Conservation (phyloP, 2,113 vertebrate species). For the Uria aalge region DNA sequence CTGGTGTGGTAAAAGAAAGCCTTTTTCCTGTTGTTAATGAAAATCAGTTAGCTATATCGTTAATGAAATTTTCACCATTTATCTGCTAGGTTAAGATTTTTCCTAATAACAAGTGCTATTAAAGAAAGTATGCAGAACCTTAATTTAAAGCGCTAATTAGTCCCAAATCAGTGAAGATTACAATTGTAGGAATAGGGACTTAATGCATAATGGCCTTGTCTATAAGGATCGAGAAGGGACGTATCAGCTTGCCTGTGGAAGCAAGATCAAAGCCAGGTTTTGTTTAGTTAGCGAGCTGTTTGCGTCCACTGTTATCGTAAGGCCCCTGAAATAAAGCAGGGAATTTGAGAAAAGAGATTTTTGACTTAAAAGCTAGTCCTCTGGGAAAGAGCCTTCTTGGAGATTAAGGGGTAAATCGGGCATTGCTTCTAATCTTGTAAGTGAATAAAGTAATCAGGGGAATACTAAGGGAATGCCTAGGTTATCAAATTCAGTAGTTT, state of each 20-base stretch:
- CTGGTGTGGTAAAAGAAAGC: neutral
- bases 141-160: conserved; percentile 25
- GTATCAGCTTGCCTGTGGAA: neutral
- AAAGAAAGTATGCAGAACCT: neutral
- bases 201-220: neutral
- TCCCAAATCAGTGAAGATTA: neutral
- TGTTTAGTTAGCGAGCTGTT: neutral
- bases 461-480: neutral
- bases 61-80: neutral
- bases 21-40: neutral
- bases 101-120: neutral
- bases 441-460: neutral
- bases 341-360: neutral
- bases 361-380: neutral
- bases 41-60: neutral
- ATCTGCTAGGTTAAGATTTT: neutral
- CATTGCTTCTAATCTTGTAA: neutral
- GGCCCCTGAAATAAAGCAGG: neutral
- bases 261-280: neutral
- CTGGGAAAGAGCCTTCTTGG: neutral
- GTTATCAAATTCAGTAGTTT: neutral
- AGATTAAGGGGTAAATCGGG: neutral
- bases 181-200: neutral
- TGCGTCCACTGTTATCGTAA: neutral
- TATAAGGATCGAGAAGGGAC: neutral